Percentiles rank a stretch among this genome's conserved stretches.
phyloP scores from a whole-genome alignment of 2,797 vertebrate genomes.

The Enteromius paludinosus region DNA sequence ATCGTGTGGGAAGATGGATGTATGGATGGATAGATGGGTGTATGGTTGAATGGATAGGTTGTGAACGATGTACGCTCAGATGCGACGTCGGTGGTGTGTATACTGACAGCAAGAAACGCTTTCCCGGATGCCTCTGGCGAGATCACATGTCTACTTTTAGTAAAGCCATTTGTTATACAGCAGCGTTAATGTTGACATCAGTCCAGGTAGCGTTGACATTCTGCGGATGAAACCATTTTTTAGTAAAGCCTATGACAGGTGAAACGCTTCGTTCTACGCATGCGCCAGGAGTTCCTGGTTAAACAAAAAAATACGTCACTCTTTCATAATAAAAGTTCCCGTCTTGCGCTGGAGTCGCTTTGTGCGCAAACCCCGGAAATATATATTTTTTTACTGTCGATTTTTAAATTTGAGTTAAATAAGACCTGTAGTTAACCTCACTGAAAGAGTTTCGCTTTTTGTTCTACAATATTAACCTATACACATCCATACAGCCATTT shows the following conservation, averaged over 20 bases:
- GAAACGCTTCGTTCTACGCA: not conserved
- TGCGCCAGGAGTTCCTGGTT: constrained; percentile 18
- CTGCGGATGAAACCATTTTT: constrained; percentile 32
- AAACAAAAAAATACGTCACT: not conserved
- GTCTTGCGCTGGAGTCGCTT: not conserved
- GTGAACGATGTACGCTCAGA: constrained; percentile 19
- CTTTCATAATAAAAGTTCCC: constrained; percentile 32
- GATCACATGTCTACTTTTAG: constrained; percentile 40
- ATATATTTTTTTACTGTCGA: not conserved
- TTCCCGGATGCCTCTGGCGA: constrained; percentile 7
- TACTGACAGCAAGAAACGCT: constrained; percentile 16
- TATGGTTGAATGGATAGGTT: constrained; percentile 31
- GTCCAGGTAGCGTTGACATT: not conserved
- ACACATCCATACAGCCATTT: no score
- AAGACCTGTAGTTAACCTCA: not conserved
- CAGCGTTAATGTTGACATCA: not conserved
- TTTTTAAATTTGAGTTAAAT: not conserved
- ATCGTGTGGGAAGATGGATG: not conserved
- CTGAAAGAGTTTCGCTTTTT: not conserved
- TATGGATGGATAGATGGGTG: not conserved
- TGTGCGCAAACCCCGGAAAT: not conserved
- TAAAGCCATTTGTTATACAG: constrained; percentile 14
- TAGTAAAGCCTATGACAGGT: constrained; percentile 41
- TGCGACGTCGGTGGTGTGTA: constrained; percentile 15
- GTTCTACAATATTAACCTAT: not conserved